Evolutionary conservation across 2,888 invertebrate genomes (phyloP).

Genomic region (Ennomos erosarius): DNA sequence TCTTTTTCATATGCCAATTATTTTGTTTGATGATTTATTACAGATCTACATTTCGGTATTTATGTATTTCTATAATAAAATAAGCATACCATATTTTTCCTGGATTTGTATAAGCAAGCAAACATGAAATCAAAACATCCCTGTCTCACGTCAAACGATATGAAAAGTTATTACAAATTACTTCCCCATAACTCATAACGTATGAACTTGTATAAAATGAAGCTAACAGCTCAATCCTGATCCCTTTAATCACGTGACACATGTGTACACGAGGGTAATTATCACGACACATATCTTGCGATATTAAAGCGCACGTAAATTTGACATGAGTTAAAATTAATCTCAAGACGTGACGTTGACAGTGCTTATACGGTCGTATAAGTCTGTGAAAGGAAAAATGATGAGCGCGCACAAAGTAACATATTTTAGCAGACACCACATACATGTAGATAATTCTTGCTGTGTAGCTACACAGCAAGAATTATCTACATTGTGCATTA

Average conservation of each 20-base stretch:
- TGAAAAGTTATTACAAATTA: conserved; percentile 19
- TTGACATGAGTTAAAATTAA: conserved; percentile 74
- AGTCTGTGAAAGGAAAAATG: not conserved
- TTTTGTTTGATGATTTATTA: no score
- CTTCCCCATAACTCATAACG: not conserved
- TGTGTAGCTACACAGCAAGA: no score
- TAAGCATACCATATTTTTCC: no score
- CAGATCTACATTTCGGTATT: no score
- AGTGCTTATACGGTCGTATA: conserved; percentile 10
- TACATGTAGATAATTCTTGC: no score
- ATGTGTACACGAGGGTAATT: conserved; percentile 47
- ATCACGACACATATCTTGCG: conserved; percentile 51
- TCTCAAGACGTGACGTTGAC: conserved; percentile 51
- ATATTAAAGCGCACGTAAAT: conserved; percentile 65
- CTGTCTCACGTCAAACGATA: not conserved
- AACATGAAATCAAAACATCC: no score
- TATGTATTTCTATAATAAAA: no score
- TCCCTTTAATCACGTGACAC: conserved; percentile 38
- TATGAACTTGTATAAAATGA: not conserved
- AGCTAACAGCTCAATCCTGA: conserved; percentile 1
- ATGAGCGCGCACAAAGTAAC: not conserved
- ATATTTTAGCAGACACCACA: not conserved
- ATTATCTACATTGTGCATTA: no score
- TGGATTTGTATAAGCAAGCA: no score
- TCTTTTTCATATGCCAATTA: no score